Percentiles rank a stretch among this genome's conserved stretches.
Conservation (phyloP, 2,888 invertebrate species). For the Eremobia ochroleuca region DNA sequence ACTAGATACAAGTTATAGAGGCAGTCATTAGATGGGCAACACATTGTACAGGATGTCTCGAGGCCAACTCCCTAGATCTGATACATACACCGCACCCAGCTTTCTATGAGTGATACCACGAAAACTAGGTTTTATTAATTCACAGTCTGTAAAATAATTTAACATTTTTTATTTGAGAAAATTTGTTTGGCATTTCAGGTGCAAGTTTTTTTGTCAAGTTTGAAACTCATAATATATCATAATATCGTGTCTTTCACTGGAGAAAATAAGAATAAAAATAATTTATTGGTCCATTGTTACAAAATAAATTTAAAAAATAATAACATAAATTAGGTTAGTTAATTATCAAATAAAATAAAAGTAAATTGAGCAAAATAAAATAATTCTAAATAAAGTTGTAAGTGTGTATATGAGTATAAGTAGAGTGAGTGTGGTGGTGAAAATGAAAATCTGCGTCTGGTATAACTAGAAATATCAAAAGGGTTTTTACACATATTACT, state of each 20-base stretch:
- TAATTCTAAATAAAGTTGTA: too few relatives aligned
- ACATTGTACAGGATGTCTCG: conserved; percentile 86
- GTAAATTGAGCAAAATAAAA: too few relatives aligned
- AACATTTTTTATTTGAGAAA: not conserved
- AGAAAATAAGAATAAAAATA: not conserved
- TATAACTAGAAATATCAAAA: not conserved
- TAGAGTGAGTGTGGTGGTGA: too few relatives aligned
- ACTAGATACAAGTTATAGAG: conserved; percentile 64
- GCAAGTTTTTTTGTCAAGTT: not conserved
- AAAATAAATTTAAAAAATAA: too few relatives aligned
- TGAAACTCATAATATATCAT: not conserved
- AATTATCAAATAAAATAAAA: too few relatives aligned
- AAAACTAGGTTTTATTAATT: conserved; percentile 65
- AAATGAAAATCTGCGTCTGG: not conserved
- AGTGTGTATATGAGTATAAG: too few relatives aligned
- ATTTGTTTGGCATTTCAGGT: too few relatives aligned
- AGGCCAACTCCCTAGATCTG: conserved; percentile 79
- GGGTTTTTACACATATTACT: not conserved
- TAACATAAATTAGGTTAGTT: too few relatives aligned
- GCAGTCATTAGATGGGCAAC: conserved; percentile 82
- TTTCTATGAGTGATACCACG: conserved; percentile 79
- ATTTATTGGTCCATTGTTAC: too few relatives aligned
- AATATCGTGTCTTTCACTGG: not conserved
- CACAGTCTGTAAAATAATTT: not conserved
- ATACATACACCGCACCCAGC: conserved; percentile 81